phyloP scores from a whole-genome alignment of 2,888 invertebrate genomes.

The Acanthosepion pharaonis region DNA sequence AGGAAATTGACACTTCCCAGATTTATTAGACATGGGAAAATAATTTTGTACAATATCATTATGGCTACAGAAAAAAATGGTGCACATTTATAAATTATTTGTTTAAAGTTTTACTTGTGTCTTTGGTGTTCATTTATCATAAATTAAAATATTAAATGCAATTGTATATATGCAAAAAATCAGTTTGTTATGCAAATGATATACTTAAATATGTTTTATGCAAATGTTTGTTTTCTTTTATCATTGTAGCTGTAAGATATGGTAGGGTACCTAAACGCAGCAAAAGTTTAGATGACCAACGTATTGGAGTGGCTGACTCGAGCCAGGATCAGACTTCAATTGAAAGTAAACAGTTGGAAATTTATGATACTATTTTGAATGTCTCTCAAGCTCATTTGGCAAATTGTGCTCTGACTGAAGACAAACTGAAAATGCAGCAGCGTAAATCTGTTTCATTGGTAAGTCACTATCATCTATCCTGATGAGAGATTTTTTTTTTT shows the following conservation, averaged over 20 bases:
- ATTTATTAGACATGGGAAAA: too few relatives aligned
- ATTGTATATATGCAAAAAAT: too few relatives aligned
- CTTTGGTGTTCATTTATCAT: too few relatives aligned
- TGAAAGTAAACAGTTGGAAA: slow-evolving; percentile 78
- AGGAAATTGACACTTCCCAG: too few relatives aligned
- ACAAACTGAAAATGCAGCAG: slow-evolving; percentile 83
- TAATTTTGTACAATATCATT: too few relatives aligned
- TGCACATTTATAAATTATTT: too few relatives aligned
- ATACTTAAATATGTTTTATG: neutral
- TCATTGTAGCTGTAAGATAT: slow-evolving; percentile 85
- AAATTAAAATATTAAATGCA: too few relatives aligned
- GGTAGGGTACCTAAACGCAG: slow-evolving; percentile 95
- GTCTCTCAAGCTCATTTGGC: slow-evolving; percentile 88
- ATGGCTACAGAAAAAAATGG: too few relatives aligned
- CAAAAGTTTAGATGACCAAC: slow-evolving; percentile 82
- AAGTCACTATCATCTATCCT: slow-evolving; percentile 53
- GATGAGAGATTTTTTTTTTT: too few relatives aligned
- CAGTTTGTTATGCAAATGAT: too few relatives aligned
- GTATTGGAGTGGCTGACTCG: slow-evolving; percentile 67
- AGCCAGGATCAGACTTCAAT: slow-evolving; percentile 64
- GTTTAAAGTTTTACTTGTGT: too few relatives aligned
- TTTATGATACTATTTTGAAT: slow-evolving; percentile 86
- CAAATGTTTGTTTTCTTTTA: neutral
- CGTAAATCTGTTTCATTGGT: slow-evolving; percentile 82
- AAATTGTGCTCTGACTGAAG: slow-evolving; percentile 91